These are phyloP conservation scores for Idaea biselata DNA, from an alignment of 2,888 invertebrate species.

Conservation along the genomic window DNA sequence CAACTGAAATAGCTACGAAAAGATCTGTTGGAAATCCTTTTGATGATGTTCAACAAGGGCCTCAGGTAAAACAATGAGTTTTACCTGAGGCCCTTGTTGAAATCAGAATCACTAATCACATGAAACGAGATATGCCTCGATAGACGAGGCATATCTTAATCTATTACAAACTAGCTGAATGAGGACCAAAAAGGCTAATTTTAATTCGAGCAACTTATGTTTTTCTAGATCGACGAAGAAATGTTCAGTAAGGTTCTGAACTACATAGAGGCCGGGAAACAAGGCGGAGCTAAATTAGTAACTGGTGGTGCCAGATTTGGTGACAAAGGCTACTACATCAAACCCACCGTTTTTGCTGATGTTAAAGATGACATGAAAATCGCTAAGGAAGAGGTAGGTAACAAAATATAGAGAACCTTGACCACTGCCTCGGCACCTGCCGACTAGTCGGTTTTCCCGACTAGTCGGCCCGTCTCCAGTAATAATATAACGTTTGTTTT, in stretches of 20 bases:
- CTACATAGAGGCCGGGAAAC: conserved; percentile 88
- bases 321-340: conserved; percentile 86
- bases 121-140: no score
- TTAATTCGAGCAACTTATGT: not conserved
- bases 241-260: conserved; percentile 88
- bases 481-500: no score
- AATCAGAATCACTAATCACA: not conserved
- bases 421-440: no score
- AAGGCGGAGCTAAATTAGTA: conserved; percentile 89
- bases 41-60: conserved; percentile 87
- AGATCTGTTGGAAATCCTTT: conserved; percentile 93
- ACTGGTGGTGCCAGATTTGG: conserved; percentile 88
- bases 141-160: no score
- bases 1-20: conserved; percentile 84
- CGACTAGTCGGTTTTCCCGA: no score
- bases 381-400: conserved; percentile 86
- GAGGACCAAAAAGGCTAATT: not conserved
- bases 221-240: conserved; percentile 83
- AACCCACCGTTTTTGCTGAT: conserved; percentile 90
- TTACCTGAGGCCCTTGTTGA: no score
- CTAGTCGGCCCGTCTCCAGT: no score
- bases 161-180: no score
- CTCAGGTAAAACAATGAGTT: conserved; percentile 86
- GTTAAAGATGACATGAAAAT: conserved; percentile 89
- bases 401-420: not conserved